Base-by-base conservation (phyloP, 1,140 invertebrate genomes). In the Drosophila eugracilis region DNA sequence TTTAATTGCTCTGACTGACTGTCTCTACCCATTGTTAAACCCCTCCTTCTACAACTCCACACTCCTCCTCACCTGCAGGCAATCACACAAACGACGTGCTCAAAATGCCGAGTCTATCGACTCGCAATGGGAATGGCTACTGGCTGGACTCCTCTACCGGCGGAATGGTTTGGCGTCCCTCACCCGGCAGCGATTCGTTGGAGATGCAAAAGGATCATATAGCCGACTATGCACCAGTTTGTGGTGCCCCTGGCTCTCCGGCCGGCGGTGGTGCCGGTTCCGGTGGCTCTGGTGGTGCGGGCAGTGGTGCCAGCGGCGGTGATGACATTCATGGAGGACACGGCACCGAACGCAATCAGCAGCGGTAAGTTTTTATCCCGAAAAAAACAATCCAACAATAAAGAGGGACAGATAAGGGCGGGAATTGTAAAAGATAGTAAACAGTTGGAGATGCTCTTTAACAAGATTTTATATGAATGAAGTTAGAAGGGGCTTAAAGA, bases 151-250 rank as follows among this genome's bases (percentile, higher is more conserved):
- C 91, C 41, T 90, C 91, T 22, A 80, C 80, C n/a, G 90, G 90
- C 39, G 91, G 91, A 42, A 91, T 91, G 89, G 90, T 92, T 28
- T 92, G 91, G 91, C 90, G 91, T 28, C 80, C 89, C 55, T 77
- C 90, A 45, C 88, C 90, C 49, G 83, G 75, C 59, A 86, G 89
- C 67, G 89, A 91, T 54, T 77, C 89, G 34, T 75, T 91, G 57
- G 89, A 91, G 75, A 84, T 91, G 84, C 88, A 91, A 75, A 92
- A 92, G 76, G 91, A 91, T 89, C 91, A 91, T 72, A 92, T 91
- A 12, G 90, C 86, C 42, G 91, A 92, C 86, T 91, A 92, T 67
- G 90, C 90, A 5, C 90, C 91, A 9, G 91, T 91, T n/a, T 91
- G 90, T 58, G 78, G 75, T 65, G 80, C 85, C 47, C 60, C 62